A percentile compares a stretch with the other conserved stretches of the same genome.
These are phyloP conservation scores for Amblyopsis rosae DNA, from an alignment of 2,113 vertebrate genomes.

Conservation along the genomic window DNA sequence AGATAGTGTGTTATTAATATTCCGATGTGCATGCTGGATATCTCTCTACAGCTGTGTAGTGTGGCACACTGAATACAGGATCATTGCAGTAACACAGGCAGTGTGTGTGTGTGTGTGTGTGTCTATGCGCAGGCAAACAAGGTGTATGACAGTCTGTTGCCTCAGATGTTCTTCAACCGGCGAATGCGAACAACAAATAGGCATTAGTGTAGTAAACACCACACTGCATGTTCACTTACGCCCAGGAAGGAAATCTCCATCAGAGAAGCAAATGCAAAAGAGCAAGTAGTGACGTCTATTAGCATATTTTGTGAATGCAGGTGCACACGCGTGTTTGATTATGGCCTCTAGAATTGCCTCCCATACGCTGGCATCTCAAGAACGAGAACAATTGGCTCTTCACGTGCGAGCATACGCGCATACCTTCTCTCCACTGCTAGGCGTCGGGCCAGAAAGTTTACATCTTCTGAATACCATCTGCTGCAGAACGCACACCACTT, in stretches of 20 bases:
- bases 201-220: background rate
- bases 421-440: conserved; percentile 5
- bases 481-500: conserved; percentile 14
- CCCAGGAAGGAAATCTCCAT: background rate
- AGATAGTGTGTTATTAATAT: too few species aligned
- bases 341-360: conserved; percentile 4
- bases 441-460: conserved; percentile 10
- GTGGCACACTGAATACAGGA: too few species aligned
- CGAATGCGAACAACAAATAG: too few species aligned
- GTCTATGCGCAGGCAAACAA: background rate
- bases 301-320: background rate
- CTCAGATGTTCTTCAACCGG: too few species aligned
- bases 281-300: background rate
- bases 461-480: conserved; percentile 31
- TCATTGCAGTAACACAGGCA: too few species aligned
- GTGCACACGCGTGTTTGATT: conserved; percentile 2
- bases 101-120: too few species aligned
- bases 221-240: background rate
- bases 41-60: too few species aligned
- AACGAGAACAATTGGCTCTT: conserved; percentile 28
- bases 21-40: too few species aligned
- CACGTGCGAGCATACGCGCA: conserved; percentile 1
- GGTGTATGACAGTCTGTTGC: background rate
- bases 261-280: background rate
- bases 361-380: background rate